Base-by-base conservation (phyloP, 2,797 vertebrate genomes). In the Chelon auratus region DNA sequence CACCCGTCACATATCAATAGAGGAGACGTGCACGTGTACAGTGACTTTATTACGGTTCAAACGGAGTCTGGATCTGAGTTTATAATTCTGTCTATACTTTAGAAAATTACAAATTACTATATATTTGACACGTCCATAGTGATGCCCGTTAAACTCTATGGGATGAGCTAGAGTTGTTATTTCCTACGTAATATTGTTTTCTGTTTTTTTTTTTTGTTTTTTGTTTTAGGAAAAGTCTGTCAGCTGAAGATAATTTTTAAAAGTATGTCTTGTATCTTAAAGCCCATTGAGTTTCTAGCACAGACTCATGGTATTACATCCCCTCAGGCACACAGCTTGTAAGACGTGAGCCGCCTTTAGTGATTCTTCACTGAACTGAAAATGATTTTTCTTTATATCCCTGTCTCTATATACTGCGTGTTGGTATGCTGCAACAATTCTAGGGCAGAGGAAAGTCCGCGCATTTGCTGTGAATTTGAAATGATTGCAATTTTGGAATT, bases 1-100 rank as follows among this genome's bases (percentile, higher is more conserved):
- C 90, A 94, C 76, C 69, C 71, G 82, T 86, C 77, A 87, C 76
- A 77, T 89, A 87, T 91, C 90, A 93, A 85, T 83, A 86, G 74
- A 77, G 68, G 62, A 81, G 69, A 80, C 67, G 81, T 80, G 74
- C 75, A 54, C 76, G 75, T 81, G 72, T 82, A 86, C 78, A 82
- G 61, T 63, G 77, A 87, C 80, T 86, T 90, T 68, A 87, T 84
- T 82, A 81, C 56, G 50, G 50, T 76, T 86, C 51, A 73, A 82
- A 86, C 80, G 64, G 39, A 68, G 40, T 78, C 68, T 71, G 36
- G 62, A 74, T 81, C 71, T 57, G 10, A 59, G 53, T 64, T 74
- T 6, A 36, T 37, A 30, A 5, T 48, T 85, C 0, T 33, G 30
- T 33, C 30, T 33, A 33, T 33, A 33, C 30, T 33, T 33, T 5